phyloP scores from a whole-genome alignment of 2,797 vertebrate genomes.

The Phoebastria nigripes region DNA sequence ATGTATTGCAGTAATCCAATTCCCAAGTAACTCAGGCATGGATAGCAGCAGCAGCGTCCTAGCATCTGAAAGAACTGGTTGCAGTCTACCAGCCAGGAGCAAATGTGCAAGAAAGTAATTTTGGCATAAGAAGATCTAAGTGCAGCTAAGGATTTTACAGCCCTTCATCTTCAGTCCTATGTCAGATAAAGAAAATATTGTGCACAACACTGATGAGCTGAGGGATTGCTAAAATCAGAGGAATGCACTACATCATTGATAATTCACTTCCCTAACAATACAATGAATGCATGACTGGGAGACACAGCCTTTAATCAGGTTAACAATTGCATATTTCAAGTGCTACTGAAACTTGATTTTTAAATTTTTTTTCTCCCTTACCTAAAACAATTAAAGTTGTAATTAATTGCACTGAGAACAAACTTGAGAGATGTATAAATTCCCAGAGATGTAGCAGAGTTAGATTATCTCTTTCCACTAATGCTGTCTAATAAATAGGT shows the following conservation, averaged over 20 bases:
- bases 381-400: not conserved
- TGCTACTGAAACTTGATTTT: not conserved
- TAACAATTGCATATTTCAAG: not conserved
- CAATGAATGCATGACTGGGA: not conserved
- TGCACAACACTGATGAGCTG: not conserved
- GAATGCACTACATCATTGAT: not conserved
- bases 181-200: not conserved
- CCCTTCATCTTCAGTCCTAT: not conserved
- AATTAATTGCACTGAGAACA: slow-evolving; percentile 1
- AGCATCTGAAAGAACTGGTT: not conserved
- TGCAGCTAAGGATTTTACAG: not conserved
- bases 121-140: not conserved
- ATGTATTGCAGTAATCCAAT: not conserved
- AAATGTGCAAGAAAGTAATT: not conserved
- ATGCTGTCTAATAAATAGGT: slow-evolving; percentile 1
- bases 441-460: not conserved
- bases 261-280: not conserved
- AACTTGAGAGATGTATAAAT: not conserved
- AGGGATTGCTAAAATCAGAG: not conserved
- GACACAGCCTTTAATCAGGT: not conserved
- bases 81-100: not conserved
- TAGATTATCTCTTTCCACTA: not conserved
- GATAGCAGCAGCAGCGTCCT: not conserved
- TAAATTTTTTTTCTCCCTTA: not conserved
- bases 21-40: not conserved